Evolutionary conservation across 2,797 vertebrate genomes (phyloP).

Genomic region (Bufotes viridis): DNA sequence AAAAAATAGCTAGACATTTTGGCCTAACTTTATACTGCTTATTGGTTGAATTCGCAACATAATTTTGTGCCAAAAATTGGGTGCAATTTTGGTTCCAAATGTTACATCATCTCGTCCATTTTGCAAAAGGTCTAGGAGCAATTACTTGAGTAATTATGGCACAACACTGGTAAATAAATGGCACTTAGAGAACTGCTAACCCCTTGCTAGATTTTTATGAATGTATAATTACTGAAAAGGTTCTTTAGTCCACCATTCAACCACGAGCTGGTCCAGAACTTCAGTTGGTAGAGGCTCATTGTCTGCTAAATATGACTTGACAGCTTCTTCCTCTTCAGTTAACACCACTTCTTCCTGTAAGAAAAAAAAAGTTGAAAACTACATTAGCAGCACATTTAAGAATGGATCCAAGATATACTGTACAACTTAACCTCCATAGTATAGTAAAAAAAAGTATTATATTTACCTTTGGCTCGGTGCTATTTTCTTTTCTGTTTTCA

Average conservation of each 20-base stretch:
- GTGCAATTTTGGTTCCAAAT: no score
- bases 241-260: constrained; percentile 88
- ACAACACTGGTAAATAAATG: background rate
- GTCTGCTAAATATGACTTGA: constrained; percentile 81
- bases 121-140: no score
- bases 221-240: constrained; percentile 83
- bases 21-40: no score
- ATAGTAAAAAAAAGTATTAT: no score
- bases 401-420: background rate
- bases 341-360: constrained; percentile 72
- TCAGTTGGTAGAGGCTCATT: constrained; percentile 75
- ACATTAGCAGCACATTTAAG: background rate
- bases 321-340: constrained; percentile 84
- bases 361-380: constrained; percentile 14
- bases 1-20: no score
- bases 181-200: background rate
- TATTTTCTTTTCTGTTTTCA: constrained; percentile 66
- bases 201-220: background rate
- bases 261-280: constrained; percentile 82
- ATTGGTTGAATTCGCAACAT: no score
- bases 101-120: no score
- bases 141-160: background rate
- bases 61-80: no score
- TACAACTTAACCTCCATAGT: no score
- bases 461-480: constrained; percentile 66